Evolutionary conservation across 1,140 invertebrate species (phyloP).

Genomic region (Diprion similis): DNA sequence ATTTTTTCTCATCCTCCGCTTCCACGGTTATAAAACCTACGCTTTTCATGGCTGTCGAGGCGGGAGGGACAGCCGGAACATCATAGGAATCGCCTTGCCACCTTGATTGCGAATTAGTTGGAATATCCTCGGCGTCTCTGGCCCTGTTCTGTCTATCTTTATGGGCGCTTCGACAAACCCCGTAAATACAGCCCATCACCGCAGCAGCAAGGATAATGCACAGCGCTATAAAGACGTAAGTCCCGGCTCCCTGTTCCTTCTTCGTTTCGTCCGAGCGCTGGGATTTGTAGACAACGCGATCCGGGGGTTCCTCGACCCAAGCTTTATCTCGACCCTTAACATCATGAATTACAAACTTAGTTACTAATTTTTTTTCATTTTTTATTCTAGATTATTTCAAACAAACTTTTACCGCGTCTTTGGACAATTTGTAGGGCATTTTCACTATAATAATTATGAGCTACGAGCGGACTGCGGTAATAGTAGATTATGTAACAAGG

Average conservation of each 20-base stretch:
- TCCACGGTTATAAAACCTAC: conserved; percentile 50
- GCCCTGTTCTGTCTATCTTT: conserved; percentile 62
- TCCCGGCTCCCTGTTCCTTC: conserved; percentile 76
- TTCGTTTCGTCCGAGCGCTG: conserved; percentile 73
- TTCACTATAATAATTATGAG: too few species aligned
- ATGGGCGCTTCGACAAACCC: conserved; percentile 64
- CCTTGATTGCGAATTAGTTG: conserved; percentile 41
- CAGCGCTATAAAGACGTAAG: conserved; percentile 76
- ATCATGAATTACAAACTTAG: conserved; percentile 19
- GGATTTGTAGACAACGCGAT: conserved; percentile 75
- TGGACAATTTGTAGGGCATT: not conserved
- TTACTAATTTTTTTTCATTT: conserved; percentile 19
- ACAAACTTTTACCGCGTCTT: conserved; percentile 12
- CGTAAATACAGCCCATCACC: conserved; percentile 68
- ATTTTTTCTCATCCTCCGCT: conserved; percentile 53
- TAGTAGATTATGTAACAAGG: too few species aligned
- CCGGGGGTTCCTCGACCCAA: conserved; percentile 83
- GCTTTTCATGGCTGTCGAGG: conserved; percentile 38
- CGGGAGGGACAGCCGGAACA: conserved; percentile 35
- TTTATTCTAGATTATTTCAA: not conserved
- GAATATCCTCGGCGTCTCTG: conserved; percentile 52
- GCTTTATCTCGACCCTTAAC: conserved; percentile 73
- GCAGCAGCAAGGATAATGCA: conserved; percentile 73
- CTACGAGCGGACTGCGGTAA: too few species aligned
- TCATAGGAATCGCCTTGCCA: conserved; percentile 50